A percentile compares a stretch with the other conserved stretches of the same genome.
Conservation (phyloP, 2,888 invertebrate species). For the Lamproptera curius region DNA sequence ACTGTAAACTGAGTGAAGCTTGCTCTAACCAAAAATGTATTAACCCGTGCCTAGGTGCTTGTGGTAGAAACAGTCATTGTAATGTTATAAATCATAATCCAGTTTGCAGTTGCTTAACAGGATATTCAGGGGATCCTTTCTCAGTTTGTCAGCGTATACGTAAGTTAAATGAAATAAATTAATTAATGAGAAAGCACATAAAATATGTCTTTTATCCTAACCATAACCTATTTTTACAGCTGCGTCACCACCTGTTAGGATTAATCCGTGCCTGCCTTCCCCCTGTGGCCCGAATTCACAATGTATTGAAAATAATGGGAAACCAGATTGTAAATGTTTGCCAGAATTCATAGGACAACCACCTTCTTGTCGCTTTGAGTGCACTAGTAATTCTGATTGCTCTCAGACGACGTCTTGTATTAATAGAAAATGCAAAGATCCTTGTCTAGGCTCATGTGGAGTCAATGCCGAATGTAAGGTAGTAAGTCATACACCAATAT, state of each 20-base stretch:
- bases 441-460: slow-evolving; percentile 84
- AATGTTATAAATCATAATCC: slow-evolving; percentile 82
- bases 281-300: slow-evolving; percentile 83
- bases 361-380: slow-evolving; percentile 83
- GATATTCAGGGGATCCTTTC: slow-evolving; percentile 87
- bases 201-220: background rate
- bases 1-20: slow-evolving; percentile 82
- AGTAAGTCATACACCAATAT: slow-evolving; percentile 84
- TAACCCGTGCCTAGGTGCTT: slow-evolving; percentile 86
- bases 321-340: slow-evolving; percentile 81
- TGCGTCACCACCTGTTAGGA: slow-evolving; percentile 45
- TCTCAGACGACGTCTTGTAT: slow-evolving; percentile 80
- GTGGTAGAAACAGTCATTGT: slow-evolving; percentile 80
- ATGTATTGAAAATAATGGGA: slow-evolving; percentile 78
- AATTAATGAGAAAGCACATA: too few relatives aligned
- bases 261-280: slow-evolving; percentile 80
- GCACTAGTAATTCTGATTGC: slow-evolving; percentile 83
- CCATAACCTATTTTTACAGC: slow-evolving; percentile 39
- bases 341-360: slow-evolving; percentile 80
- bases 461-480: slow-evolving; percentile 84
- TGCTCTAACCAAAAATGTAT: slow-evolving; percentile 87
- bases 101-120: slow-evolving; percentile 80
- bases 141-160: slow-evolving; percentile 77
- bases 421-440: slow-evolving; percentile 83
- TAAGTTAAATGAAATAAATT: slow-evolving; percentile 41